Evolutionary conservation across 2,888 invertebrate genomes (phyloP).

Genomic region (Conchocele bisecta): DNA sequence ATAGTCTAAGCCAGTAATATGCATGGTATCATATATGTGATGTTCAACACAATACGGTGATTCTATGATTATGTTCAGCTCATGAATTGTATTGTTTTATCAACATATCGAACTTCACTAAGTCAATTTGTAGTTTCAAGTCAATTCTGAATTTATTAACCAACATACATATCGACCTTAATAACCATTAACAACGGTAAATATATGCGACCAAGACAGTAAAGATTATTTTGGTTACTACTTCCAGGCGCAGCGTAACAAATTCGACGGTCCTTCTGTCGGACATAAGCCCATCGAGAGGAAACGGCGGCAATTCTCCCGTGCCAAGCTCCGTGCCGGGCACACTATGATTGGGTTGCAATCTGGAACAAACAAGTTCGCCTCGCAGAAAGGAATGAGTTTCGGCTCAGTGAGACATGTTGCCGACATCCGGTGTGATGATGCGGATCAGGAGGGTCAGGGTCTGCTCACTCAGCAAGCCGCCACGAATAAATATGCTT

Average conservation of each 20-base stretch:
- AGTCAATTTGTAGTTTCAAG: no score
- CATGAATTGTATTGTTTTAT: no score
- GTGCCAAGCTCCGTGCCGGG: conserved; percentile 77
- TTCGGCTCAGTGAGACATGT: conserved; percentile 74
- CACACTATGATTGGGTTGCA: conserved; percentile 77
- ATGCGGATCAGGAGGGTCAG: conserved; percentile 59
- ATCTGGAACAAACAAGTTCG: conserved; percentile 78
- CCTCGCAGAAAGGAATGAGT: conserved; percentile 78
- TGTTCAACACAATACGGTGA: no score
- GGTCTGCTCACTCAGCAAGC: conserved; percentile 79
- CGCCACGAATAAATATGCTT: conserved; percentile 80
- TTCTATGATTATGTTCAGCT: no score
- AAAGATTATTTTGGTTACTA: not conserved
- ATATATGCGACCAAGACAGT: no score
- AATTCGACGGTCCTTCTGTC: conserved; percentile 77
- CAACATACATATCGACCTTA: no score
- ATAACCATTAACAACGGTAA: no score
- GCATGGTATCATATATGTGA: no score
- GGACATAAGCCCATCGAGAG: conserved; percentile 79
- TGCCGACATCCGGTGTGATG: conserved; percentile 69
- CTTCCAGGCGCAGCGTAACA: conserved; percentile 79
- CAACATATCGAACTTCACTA: no score
- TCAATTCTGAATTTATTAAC: no score
- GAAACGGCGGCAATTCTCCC: conserved; percentile 75
- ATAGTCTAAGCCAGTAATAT: no score